These are phyloP conservation scores for Boleophthalmus pectinirostris DNA, from an alignment of 2,113 vertebrate species.

Conservation along the genomic window DNA sequence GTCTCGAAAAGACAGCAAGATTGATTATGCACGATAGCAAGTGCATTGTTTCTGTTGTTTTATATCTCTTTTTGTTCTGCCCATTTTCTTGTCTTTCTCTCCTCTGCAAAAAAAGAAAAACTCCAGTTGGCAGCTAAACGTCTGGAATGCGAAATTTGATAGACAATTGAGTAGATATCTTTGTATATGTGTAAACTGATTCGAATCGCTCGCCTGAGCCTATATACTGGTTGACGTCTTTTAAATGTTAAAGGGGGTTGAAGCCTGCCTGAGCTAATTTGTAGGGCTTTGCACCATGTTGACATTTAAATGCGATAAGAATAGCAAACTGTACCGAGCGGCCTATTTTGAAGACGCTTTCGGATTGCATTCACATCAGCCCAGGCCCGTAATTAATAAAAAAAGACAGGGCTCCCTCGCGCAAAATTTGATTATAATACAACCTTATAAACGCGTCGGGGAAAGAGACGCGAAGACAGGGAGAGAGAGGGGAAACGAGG, in stretches of 20 bases:
- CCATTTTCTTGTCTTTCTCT: conserved; percentile 38
- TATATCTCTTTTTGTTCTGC: conserved; percentile 69
- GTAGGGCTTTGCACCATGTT: conserved; percentile 87
- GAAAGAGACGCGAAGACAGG: conserved; percentile 74
- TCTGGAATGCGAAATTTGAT: conserved; percentile 83
- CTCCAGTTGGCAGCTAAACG: conserved; percentile 77
- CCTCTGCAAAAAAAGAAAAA: conserved; percentile 54
- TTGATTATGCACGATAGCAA: conserved; percentile 81
- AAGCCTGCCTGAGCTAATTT: conserved; percentile 89
- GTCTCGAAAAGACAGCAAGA: conserved; percentile 59
- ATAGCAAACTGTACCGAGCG: conserved; percentile 84
- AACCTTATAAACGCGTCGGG: conserved; percentile 94
- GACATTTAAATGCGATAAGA: conserved; percentile 93
- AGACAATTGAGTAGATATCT: conserved; percentile 69
- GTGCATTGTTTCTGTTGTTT: conserved; percentile 82
- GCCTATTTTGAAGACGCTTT: conserved; percentile 89
- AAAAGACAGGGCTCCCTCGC: conserved; percentile 85
- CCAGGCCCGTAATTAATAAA: conserved; percentile 88
- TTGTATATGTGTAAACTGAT: conserved; percentile 78
- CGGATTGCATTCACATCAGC: conserved; percentile 85
- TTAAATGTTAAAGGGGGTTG: conserved; percentile 88
- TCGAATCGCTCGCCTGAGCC: conserved; percentile 82
- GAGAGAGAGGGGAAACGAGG: conserved; percentile 67
- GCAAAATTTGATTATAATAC: conserved; percentile 99
- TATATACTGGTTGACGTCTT: conserved; percentile 82